Evolutionary conservation across 2,113 vertebrate genomes (phyloP).

Genomic region (Micronycteris hirsuta): DNA sequence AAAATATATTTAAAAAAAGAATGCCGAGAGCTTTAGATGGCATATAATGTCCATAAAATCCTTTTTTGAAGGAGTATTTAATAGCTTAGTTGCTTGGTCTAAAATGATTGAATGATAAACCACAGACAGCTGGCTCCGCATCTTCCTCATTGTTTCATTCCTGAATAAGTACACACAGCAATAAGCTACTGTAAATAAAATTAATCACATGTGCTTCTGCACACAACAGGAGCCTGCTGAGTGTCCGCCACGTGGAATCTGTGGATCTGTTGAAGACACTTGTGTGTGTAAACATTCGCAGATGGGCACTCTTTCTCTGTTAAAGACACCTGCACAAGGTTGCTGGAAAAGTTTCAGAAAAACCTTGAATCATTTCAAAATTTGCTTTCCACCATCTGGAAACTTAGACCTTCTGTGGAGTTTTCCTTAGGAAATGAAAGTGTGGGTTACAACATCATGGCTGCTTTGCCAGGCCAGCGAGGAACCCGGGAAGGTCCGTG

Average conservation of each 20-base stretch:
- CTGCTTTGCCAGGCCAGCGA: too few relatives aligned
- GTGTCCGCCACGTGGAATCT: background rate
- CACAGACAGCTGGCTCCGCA: slow-evolving; percentile 39
- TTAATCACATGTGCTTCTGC: slow-evolving; percentile 3
- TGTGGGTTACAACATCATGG: too few relatives aligned
- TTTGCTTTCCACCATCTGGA: background rate
- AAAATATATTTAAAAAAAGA: too few relatives aligned
- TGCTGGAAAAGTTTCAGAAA: background rate
- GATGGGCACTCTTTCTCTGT: slow-evolving; percentile 1
- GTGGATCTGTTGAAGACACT: background rate
- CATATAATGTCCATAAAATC: background rate
- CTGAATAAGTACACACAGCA: background rate
- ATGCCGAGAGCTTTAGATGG: background rate
- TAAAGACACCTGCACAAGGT: slow-evolving; percentile 44
- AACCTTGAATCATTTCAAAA: slow-evolving; percentile 14
- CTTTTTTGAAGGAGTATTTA: background rate
- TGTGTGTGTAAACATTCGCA: slow-evolving; percentile 48
- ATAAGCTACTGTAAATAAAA: slow-evolving; percentile 36
- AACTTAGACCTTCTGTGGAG: background rate
- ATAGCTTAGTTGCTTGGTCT: background rate
- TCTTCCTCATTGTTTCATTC: background rate
- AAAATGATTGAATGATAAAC: background rate
- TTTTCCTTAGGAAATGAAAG: background rate
- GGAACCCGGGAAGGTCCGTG: too few relatives aligned
- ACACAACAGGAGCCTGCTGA: slow-evolving; percentile 1